phyloP scores from a whole-genome alignment of 2,113 vertebrate genomes.

The Hemicordylus capensis region DNA sequence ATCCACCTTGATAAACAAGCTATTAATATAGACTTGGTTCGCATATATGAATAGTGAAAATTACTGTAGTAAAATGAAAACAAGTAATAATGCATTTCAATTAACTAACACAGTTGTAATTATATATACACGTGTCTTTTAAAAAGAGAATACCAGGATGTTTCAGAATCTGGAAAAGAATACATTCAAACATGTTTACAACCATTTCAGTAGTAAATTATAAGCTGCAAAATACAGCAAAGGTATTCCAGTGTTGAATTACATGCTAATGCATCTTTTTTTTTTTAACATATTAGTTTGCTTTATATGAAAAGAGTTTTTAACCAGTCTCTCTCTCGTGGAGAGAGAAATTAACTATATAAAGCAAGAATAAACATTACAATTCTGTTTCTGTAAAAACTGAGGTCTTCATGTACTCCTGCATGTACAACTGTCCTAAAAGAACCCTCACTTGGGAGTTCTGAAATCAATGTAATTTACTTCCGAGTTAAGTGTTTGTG shows the following conservation, averaged over 20 bases:
- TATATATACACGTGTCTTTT: not conserved
- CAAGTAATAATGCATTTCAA: slow-evolving; percentile 32
- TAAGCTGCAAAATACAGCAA: not conserved
- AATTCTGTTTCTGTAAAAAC: not conserved
- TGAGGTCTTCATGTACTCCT: not conserved
- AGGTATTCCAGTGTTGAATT: not conserved
- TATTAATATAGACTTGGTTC: not conserved
- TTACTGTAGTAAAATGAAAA: slow-evolving; percentile 24
- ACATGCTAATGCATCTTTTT: not conserved
- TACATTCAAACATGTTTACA: not conserved
- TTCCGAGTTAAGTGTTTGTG: not conserved
- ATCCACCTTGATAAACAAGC: not conserved
- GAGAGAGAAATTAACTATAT: not conserved
- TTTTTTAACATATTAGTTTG: not conserved
- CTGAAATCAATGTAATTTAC: not conserved
- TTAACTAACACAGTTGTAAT: slow-evolving; percentile 28
- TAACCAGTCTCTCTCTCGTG: not conserved
- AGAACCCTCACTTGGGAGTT: not conserved
- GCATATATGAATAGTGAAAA: not conserved
- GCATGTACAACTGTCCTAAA: not conserved
- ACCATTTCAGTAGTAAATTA: not conserved
- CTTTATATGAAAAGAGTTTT: not conserved
- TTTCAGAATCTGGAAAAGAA: not conserved
- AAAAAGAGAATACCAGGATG: not conserved
- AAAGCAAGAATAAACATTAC: not conserved